Evolutionary conservation across 2,797 vertebrate genomes (phyloP), one percentile per base, ranked within the genome.

Genomic region (Onychomys arenicola): DNA sequence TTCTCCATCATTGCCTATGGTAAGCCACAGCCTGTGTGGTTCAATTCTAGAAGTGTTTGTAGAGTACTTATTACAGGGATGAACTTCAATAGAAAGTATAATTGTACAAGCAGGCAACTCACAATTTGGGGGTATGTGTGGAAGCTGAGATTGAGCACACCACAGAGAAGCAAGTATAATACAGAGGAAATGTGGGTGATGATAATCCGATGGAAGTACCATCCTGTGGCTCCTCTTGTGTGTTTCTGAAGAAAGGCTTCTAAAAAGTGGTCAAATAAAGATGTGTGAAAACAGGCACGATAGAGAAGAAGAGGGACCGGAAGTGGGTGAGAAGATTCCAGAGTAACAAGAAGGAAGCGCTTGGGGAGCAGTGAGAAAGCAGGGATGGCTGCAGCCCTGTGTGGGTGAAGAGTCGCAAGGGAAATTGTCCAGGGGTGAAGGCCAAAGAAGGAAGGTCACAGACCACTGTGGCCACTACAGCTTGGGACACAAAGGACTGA

Each of bases 241-340:
- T 84, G 43, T 81, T 93, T 92, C 65, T 88, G 43, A 90, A 89
- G 32, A 95, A 94, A 83, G 59, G 43, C 19, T 46, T 96, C n/a
- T 37, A 76, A 71, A 65, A 90, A 14, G 32, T 89, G 84, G 19
- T 77, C n/a, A 75, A 34, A 12, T 65, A n/a, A 96, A 90, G 77
- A 65, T 32, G 82, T 16, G 12, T 55, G 34, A 78, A 92, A 67
- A 40, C 67, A 27, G 9, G 1, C 10, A 57, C 65, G 43, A 23
- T 2, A 61, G 57, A 75, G 67, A 34, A 34, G 37, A 27, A 11
- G 32, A 23, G 12, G 49, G 19, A 67, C 52, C 9, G 8, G 69
- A 65, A 46, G 6, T n/a, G 8, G 14, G 5, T 23, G 1, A 61
- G 61, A 76, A 55, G 69, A 77, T 59, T 92, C 4, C 5, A 12